Evolutionary conservation across 2,113 vertebrate genomes (phyloP), one percentile per base, ranked within the genome.

Genomic region (Perca flavescens): DNA sequence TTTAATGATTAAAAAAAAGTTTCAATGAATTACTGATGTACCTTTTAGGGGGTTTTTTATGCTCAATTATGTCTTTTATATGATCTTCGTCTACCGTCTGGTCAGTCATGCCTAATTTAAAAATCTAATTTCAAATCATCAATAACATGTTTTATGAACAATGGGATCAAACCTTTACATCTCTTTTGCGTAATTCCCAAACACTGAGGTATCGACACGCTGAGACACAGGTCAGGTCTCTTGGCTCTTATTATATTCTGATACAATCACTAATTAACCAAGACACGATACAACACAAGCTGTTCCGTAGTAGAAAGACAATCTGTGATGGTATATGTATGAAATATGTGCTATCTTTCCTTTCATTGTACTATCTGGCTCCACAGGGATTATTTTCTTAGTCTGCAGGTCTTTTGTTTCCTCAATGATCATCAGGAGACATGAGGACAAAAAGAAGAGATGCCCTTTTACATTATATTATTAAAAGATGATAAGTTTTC

Each of bases 261-360:
- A 88, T 85, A 87, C 21, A 65, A 85, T 90, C 70, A 61, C 74
- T 87, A 83, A 89, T 91, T 89, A 85, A 75, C 19, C 13, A 21
- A 19, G 22, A 79, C 56, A 77, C 70, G 60, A 82, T 36, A 36
- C 46, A 76, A 82, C 80, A 79, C 63, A 76, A 70, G 71, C 77
- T 66, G 22, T 28, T 58, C 49, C 61, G 52, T 15, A 17, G 21
- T 3, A 54, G 31, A 77, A 66, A 65, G 74, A 74, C 21, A 64
- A 49, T 68, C 40, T 67, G 64, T 61, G 57, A 78, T 69, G 5
- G 25, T 40, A 16, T 40, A 40, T 40, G 54, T 61, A 58, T 60
- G 61, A 77, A 81, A 53, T 5, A 10, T 3, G 15, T 25, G 13
- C 77, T 7, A 4, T 77, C 31, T 74, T 63, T 62, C 25, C 2